Percentiles rank a stretch among this genome's conserved stretches.
phyloP scores from a whole-genome alignment of 2,113 vertebrate species.

The Sceloporus undulatus region DNA sequence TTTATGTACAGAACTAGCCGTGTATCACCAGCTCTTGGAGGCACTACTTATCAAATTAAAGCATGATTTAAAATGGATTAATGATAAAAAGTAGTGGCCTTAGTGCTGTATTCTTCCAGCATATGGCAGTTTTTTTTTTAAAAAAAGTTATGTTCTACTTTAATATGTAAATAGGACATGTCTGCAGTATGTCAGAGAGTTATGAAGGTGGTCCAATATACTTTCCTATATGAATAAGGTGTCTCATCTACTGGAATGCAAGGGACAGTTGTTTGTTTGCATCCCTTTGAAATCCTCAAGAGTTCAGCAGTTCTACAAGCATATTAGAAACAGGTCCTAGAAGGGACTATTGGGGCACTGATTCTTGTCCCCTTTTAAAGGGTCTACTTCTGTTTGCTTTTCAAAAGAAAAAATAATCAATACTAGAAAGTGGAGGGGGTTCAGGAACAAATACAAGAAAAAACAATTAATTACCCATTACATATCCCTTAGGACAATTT shows the following conservation, averaged over 20 bases:
- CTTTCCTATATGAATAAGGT: too few species aligned
- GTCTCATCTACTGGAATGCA: not conserved
- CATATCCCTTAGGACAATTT: not conserved
- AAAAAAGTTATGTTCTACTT: not conserved
- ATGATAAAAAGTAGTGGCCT: not conserved
- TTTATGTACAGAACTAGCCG: conserved; percentile 32
- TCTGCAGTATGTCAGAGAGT: not conserved
- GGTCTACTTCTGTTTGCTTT: not conserved
- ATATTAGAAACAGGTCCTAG: not conserved
- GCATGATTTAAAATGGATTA: conserved; percentile 28
- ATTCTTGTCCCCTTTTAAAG: not conserved
- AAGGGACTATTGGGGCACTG: not conserved
- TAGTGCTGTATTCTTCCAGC: conserved; percentile 9
- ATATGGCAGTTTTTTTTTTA: not conserved
- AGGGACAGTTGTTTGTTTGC: not conserved
- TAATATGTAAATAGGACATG: not conserved
- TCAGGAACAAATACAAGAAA: too few species aligned
- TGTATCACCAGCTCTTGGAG: conserved; percentile 17
- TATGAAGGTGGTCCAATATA: not conserved
- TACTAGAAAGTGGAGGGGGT: not conserved
- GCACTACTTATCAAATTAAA: conserved; percentile 36
- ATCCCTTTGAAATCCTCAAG: not conserved
- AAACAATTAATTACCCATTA: not conserved
- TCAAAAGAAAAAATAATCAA: too few species aligned
- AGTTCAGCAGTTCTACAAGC: not conserved